phyloP scores from a whole-genome alignment of 2,113 vertebrate genomes.

The Emydura subglobosa region DNA sequence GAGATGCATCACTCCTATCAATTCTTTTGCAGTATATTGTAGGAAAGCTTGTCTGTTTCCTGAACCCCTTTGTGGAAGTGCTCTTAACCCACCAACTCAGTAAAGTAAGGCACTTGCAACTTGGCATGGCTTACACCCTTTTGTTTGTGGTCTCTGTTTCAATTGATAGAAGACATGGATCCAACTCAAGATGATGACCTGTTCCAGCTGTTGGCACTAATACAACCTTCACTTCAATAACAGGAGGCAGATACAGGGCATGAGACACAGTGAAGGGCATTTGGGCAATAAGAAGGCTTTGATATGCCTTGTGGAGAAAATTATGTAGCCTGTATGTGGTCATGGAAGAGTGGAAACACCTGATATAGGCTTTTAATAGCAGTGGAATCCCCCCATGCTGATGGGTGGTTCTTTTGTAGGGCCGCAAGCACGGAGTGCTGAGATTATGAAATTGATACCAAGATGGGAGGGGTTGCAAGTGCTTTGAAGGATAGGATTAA shows the following conservation, averaged over 20 bases:
- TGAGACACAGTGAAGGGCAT: rapidly evolving
- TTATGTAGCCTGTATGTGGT: neutral
- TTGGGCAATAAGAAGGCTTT: neutral
- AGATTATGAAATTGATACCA: too few species aligned
- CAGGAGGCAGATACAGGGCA: neutral
- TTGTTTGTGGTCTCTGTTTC: neutral
- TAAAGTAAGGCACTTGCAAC: neutral
- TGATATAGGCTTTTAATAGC: too few species aligned
- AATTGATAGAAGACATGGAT: neutral
- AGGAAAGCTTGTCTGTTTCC: neutral
- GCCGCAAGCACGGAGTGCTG: too few species aligned
- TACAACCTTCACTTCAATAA: neutral
- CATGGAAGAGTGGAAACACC: too few species aligned
- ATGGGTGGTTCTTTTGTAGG: too few species aligned
- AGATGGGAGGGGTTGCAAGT: too few species aligned
- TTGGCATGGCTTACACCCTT: neutral
- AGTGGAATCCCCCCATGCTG: too few species aligned
- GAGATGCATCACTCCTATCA: neutral
- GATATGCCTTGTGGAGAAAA: neutral
- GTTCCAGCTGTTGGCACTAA: neutral
- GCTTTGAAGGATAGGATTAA: too few species aligned
- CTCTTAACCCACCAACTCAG: neutral
- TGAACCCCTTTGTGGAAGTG: rapidly evolving
- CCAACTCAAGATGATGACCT: neutral
- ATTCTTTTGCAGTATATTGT: neutral